Evolutionary conservation across 2,797 vertebrate genomes (phyloP).

Genomic region (Rhadinocentrus ornatus): DNA sequence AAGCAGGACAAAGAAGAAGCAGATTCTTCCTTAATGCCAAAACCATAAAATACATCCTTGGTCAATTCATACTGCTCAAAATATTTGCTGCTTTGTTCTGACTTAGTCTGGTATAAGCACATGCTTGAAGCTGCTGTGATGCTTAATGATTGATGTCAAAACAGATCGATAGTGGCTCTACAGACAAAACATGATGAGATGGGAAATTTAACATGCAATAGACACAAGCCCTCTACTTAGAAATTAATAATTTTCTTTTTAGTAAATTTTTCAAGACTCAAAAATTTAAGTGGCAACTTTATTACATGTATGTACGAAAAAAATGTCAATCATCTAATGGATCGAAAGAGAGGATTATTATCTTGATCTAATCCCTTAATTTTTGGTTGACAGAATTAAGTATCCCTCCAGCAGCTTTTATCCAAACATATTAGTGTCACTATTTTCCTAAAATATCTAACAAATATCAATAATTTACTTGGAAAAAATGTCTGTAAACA

Average conservation of each 20-base stretch:
- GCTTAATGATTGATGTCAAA: neutral
- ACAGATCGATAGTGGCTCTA: neutral
- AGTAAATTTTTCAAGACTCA: no score
- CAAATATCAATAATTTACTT: neutral
- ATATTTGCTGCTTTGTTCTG: neutral
- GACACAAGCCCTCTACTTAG: no score
- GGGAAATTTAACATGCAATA: no score
- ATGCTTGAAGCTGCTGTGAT: neutral
- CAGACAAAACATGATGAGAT: no score
- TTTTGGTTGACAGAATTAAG: constrained; percentile 9
- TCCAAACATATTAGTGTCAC: neutral
- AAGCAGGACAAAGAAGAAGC: neutral
- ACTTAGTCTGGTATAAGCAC: neutral
- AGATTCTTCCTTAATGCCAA: neutral
- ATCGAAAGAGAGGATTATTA: constrained; percentile 57
- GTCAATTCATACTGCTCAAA: neutral
- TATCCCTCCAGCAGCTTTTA: constrained; percentile 1
- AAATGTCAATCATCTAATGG: constrained; percentile 46
- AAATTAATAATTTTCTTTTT: no score
- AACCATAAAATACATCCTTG: neutral
- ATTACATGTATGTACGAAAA: neutral
- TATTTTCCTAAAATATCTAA: constrained; percentile 3
- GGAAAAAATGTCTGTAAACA: constrained; percentile 10
- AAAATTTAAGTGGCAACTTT: no score
- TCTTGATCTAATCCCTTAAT: constrained; percentile 31